phyloP scores from a whole-genome alignment of 2,888 invertebrate genomes.

The Sesia bembeciformis region DNA sequence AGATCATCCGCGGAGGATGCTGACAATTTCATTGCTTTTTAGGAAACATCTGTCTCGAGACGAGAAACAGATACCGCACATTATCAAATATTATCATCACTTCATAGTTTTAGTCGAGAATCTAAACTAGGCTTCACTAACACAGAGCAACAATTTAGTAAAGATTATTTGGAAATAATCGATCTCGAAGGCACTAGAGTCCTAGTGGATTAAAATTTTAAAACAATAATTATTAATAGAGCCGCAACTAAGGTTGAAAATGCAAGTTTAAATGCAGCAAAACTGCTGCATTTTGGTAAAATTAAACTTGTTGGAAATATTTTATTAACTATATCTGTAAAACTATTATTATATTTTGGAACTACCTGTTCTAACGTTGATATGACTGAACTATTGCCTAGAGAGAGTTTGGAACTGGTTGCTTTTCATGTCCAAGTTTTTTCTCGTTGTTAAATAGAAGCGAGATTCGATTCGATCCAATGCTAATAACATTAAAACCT shows the following conservation, averaged over 20 bases:
- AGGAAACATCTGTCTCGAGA: no score
- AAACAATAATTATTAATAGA: no score
- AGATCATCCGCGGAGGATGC: background rate
- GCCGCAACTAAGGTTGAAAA: background rate
- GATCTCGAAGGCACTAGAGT: constrained; percentile 60
- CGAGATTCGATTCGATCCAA: constrained; percentile 19
- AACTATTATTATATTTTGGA: no score
- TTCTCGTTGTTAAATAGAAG: constrained; percentile 21
- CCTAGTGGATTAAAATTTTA: constrained; percentile 39
- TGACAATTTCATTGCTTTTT: background rate
- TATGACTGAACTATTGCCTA: constrained; percentile 63
- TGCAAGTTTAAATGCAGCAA: background rate
- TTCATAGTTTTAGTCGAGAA: background rate
- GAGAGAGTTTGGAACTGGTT: constrained; percentile 37
- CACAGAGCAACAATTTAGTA: constrained; percentile 46
- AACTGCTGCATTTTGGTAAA: background rate
- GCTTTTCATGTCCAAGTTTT: constrained; percentile 27
- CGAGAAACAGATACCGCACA: no score
- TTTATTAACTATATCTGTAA: no score
- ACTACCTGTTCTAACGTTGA: constrained; percentile 31
- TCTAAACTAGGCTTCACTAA: constrained; percentile 45
- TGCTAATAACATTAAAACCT: constrained; percentile 29
- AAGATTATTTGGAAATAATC: constrained; percentile 16
- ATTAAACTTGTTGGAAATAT: no score
- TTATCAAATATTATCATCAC: no score